phyloP scores from a whole-genome alignment of 2,888 invertebrate genomes.

The Aphodius sticticus region DNA sequence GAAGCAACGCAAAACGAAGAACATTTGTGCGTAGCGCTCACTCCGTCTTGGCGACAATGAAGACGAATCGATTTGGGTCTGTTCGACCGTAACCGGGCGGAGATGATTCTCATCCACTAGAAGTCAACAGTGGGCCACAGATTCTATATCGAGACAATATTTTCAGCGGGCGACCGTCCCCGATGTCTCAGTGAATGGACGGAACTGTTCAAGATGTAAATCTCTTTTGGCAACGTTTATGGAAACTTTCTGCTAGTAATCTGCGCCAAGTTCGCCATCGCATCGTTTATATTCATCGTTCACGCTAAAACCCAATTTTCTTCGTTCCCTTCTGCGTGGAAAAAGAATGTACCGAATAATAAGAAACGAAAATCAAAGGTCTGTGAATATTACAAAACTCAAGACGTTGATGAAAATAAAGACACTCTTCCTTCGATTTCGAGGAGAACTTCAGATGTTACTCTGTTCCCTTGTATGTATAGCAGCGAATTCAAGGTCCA shows the following conservation, averaged over 20 bases:
- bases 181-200: slow-evolving; percentile 8
- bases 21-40: not conserved
- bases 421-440: too few species aligned
- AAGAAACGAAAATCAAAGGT: not conserved
- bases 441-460: too few species aligned
- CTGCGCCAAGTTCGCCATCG: slow-evolving; percentile 7
- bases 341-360: not conserved
- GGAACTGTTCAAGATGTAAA: slow-evolving; percentile 22
- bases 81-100: slow-evolving; percentile 13
- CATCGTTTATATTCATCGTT: slow-evolving; percentile 20
- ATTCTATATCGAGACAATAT: slow-evolving; percentile 4
- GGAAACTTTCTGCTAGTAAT: slow-evolving; percentile 20
- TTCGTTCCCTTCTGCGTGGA: not conserved
- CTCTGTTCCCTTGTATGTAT: too few species aligned
- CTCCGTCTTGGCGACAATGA: slow-evolving; percentile 11
- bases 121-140: slow-evolving; percentile 8
- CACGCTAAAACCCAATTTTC: not conserved
- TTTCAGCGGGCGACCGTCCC: not conserved
- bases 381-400: not conserved
- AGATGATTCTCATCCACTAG: slow-evolving; percentile 11
- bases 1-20: not conserved
- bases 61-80: slow-evolving; percentile 18
- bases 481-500: too few species aligned
- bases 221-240: slow-evolving; percentile 24
- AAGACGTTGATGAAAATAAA: not conserved